These are phyloP conservation scores for Phocoena phocoena DNA, from an alignment of 2,113 vertebrate genomes.

Conservation along the genomic window DNA sequence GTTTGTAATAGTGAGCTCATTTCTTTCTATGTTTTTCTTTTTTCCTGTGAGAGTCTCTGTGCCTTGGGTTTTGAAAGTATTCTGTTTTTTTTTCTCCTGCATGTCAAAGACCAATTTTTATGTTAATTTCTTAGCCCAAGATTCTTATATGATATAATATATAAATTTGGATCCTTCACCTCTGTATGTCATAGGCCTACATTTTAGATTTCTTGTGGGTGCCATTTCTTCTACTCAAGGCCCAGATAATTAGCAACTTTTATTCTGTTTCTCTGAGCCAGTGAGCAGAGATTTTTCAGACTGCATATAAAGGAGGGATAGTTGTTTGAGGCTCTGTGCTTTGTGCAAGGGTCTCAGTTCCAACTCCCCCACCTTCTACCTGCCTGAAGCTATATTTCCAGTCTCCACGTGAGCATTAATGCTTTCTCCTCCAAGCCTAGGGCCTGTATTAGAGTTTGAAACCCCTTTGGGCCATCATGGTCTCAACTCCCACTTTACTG, in stretches of 20 bases:
- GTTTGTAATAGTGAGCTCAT: conserved; percentile 11
- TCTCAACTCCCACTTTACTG: conserved; percentile 41
- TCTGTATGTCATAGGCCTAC: background rate
- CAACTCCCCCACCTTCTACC: background rate
- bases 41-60: background rate
- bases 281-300: background rate
- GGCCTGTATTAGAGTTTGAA: background rate
- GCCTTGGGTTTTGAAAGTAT: conserved; percentile 42
- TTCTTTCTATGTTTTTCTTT: background rate
- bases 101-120: conserved; percentile 33
- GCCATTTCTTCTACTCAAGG: background rate
- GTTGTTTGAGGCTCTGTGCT: conserved; percentile 23
- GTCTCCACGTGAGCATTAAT: background rate
- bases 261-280: background rate
- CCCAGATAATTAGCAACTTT: background rate
- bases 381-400: background rate
- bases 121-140: conserved; percentile 41
- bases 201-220: conserved; percentile 21
- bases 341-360: background rate
- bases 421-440: conserved; percentile 8
- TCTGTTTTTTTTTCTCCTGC: background rate
- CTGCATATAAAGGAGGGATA: background rate
- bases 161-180: background rate
- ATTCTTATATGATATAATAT: background rate
- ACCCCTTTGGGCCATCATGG: background rate